phyloP scores from a whole-genome alignment of 2,888 invertebrate species.

The Cheilosia impressa region DNA sequence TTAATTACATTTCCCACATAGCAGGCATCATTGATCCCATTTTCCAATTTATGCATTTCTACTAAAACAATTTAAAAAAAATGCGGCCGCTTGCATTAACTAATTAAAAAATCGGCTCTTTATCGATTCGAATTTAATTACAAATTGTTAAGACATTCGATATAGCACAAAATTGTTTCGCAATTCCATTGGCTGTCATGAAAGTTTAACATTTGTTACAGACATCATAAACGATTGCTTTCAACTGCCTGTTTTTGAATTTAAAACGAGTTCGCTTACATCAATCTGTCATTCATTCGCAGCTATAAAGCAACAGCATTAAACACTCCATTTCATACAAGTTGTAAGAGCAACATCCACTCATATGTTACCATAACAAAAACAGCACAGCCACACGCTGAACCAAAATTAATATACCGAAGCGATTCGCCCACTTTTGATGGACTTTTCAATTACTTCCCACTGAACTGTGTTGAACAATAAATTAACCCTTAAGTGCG shows the following conservation, averaged over 20 bases:
- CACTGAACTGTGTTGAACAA: conserved; percentile 57
- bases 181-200: not conserved
- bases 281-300: conserved; percentile 1
- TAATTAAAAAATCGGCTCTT: conserved; percentile 3
- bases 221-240: not conserved
- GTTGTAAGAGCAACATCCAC: conserved; percentile 7
- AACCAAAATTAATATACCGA: conserved; percentile 53
- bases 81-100: conserved; percentile 22
- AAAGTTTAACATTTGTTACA: not conserved
- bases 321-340: conserved; percentile 24
- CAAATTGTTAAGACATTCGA: not conserved
- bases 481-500: conserved; percentile 52
- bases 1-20: conserved; percentile 5
- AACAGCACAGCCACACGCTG: not conserved
- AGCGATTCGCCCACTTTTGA: conserved; percentile 42
- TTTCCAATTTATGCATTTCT: not conserved
- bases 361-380: conserved; percentile 10
- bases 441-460: conserved; percentile 66
- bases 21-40: not conserved
- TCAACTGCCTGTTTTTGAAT: not conserved
- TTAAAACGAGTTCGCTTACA: not conserved
- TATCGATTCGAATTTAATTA: conserved; percentile 4
- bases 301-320: conserved; percentile 1
- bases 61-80: not conserved
- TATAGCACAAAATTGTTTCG: not conserved